Conservation (phyloP, 2,113 vertebrate genomes). For the Saimiri boliviensis region DNA sequence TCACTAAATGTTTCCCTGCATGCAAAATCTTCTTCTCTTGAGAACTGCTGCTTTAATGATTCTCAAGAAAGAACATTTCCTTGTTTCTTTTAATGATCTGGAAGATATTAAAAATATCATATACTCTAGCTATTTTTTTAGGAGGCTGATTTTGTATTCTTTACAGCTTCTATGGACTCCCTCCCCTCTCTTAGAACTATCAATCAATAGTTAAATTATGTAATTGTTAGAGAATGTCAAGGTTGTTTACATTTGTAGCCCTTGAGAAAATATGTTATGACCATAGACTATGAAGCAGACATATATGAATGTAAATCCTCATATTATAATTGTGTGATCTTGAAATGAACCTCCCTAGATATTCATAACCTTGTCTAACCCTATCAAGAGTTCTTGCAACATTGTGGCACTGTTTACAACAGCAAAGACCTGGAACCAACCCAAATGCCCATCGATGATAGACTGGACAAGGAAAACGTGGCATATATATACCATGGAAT, state of each 20-base stretch:
- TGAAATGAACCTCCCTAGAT: background rate
- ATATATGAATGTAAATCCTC: background rate
- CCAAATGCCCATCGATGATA: too few relatives aligned
- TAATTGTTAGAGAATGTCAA: slow-evolving; percentile 23
- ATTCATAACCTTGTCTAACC: background rate
- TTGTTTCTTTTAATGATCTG: slow-evolving; percentile 57
- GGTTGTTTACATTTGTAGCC: background rate
- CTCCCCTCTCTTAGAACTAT: background rate
- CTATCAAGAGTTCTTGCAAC: background rate
- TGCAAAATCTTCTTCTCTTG: background rate
- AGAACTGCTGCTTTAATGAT: background rate
- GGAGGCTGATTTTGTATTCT: slow-evolving; percentile 29
- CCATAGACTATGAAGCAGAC: background rate
- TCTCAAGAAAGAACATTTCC: slow-evolving; percentile 8
- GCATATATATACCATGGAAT: too few relatives aligned
- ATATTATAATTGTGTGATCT: background rate
- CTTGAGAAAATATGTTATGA: background rate
- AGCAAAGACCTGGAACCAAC: too few relatives aligned
- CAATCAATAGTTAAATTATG: slow-evolving; percentile 26
- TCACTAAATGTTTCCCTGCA: slow-evolving; percentile 22
- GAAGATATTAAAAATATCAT: slow-evolving; percentile 69
- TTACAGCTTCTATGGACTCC: slow-evolving; percentile 19
- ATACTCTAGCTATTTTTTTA: slow-evolving; percentile 41
- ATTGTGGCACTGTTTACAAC: too few relatives aligned
- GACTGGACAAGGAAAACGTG: too few relatives aligned